These are phyloP conservation scores for Acronicta aceris DNA, from an alignment of 2,888 invertebrate species.

Conservation along the genomic window DNA sequence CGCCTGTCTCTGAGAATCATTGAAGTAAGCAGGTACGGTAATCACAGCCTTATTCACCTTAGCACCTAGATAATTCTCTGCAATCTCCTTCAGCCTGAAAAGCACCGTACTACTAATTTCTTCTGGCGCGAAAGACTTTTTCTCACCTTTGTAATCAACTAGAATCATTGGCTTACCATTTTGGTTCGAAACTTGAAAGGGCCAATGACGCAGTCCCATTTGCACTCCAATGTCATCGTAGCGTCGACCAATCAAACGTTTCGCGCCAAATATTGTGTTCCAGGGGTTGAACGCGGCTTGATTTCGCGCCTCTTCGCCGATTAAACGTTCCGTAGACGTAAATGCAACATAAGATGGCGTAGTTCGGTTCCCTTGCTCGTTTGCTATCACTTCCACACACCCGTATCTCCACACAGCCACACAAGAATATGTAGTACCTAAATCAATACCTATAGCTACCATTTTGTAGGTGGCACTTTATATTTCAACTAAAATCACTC, in stretches of 20 bases:
- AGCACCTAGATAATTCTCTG: constrained; percentile 70
- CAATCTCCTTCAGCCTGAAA: constrained; percentile 75
- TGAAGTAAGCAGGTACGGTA: constrained; percentile 81
- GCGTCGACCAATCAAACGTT: constrained; percentile 75
- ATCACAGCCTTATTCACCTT: constrained; percentile 76
- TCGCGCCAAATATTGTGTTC: constrained; percentile 77
- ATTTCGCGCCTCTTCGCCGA: constrained; percentile 77
- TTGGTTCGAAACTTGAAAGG: constrained; percentile 70
- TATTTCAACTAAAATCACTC: constrained; percentile 3
- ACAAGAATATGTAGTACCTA: constrained; percentile 77
- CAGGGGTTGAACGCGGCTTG: constrained; percentile 71
- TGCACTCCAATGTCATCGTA: constrained; percentile 76
- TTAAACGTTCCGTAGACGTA: constrained; percentile 67
- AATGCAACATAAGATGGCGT: constrained; percentile 80
- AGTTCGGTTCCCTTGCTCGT: constrained; percentile 73
- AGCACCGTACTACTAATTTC: constrained; percentile 79
- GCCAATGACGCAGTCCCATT: constrained; percentile 74
- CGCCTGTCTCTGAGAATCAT: constrained; percentile 75
- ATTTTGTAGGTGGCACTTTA: constrained; percentile 53
- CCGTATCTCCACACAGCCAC: constrained; percentile 77
- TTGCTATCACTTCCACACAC: constrained; percentile 73
- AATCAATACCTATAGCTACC: constrained; percentile 79
- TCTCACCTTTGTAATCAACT: constrained; percentile 69
- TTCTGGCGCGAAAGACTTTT: constrained; percentile 72
- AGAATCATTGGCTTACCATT: constrained; percentile 76